Conservation (phyloP, 2,797 vertebrate species). For the Enteromius anoplus region DNA sequence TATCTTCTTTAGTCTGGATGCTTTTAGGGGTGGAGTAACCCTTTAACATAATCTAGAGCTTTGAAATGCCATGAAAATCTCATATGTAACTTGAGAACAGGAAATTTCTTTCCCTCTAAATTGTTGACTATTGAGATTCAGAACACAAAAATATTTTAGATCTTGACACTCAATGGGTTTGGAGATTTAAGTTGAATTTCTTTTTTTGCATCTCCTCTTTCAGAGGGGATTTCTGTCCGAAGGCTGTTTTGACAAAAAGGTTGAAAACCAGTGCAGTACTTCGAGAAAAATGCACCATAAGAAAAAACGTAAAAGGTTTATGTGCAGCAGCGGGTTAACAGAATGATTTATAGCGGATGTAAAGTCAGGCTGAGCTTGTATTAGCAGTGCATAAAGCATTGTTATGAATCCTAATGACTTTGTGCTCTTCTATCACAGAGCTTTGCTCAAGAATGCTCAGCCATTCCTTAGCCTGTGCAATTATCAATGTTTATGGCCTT, state of each 20-base stretch:
- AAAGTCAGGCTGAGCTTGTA: constrained; percentile 14
- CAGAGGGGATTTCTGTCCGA: neutral
- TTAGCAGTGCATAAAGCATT: constrained; percentile 17
- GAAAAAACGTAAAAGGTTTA: neutral
- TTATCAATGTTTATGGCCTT: constrained; percentile 9
- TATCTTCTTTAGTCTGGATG: neutral
- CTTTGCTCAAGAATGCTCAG: neutral
- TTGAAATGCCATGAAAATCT: neutral
- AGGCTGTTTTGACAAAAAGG: neutral
- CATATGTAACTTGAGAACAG: neutral
- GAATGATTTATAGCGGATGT: constrained; percentile 29
- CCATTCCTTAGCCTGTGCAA: neutral
- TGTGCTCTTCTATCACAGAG: constrained; percentile 13
- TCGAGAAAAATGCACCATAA: neutral
- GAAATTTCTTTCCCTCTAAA: no score
- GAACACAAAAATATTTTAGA: neutral
- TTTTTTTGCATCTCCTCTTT: constrained; percentile 20
- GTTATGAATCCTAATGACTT: constrained; percentile 20
- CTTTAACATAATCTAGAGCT: neutral
- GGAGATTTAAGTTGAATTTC: neutral
- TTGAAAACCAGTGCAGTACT: neutral
- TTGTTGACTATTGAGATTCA: neutral
- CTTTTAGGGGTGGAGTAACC: no score
- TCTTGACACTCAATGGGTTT: constrained; percentile 1
- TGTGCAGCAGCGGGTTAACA: constrained; percentile 13